Evolutionary conservation across 2,797 vertebrate species (phyloP).

Genomic region (Sebastes minor): DNA sequence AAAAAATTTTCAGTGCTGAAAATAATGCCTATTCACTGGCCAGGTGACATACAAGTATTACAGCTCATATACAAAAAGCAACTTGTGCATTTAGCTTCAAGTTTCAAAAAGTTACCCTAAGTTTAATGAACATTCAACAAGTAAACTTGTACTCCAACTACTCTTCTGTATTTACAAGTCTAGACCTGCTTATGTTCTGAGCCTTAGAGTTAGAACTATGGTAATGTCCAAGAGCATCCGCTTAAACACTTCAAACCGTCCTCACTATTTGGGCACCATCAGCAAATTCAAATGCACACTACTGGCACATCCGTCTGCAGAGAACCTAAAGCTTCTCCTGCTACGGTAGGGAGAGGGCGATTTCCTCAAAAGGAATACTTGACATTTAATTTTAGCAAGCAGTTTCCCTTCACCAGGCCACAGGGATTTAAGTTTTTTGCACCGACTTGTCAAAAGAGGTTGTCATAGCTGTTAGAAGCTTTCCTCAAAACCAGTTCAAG

Average conservation of each 20-base stretch:
- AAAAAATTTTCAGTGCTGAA: background rate
- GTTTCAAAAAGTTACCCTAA: background rate
- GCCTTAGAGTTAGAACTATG: background rate
- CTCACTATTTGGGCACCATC: constrained; percentile 10
- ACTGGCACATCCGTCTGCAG: background rate
- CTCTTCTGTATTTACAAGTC: background rate
- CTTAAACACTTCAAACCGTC: background rate
- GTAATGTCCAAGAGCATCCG: background rate
- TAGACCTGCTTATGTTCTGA: background rate
- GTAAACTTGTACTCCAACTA: background rate
- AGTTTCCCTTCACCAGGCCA: constrained; percentile 18
- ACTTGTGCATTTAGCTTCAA: background rate
- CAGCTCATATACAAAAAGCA: background rate
- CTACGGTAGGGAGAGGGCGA: background rate
- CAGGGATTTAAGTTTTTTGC: constrained; percentile 13
- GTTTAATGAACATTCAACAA: background rate
- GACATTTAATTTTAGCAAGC: constrained; percentile 35
- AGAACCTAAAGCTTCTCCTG: background rate
- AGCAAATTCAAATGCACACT: constrained; percentile 15
- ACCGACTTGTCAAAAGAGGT: constrained; percentile 7
- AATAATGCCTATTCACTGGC: background rate
- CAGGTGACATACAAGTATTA: background rate
- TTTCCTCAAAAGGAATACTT: constrained; percentile 46
- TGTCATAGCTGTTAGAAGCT: constrained; percentile 4
- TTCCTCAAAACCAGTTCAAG: constrained; percentile 14